These are phyloP conservation scores for Pavo muticus DNA, from an alignment of 2,113 vertebrate genomes.

Conservation along the genomic window DNA sequence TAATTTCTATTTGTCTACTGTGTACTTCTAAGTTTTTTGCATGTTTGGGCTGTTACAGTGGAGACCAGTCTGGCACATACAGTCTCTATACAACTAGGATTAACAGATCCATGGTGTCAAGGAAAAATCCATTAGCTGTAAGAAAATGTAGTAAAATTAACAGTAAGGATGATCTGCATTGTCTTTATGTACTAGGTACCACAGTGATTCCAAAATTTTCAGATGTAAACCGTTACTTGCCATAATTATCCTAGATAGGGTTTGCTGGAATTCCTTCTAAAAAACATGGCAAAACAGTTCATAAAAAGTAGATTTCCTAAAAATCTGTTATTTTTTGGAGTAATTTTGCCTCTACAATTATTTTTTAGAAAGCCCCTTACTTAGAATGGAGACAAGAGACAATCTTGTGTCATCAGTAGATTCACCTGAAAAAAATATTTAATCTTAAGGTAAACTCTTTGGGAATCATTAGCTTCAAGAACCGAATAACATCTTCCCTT, in stretches of 20 bases:
- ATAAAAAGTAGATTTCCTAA: not conserved
- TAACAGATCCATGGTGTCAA: accelerated
- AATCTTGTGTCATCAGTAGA: not conserved
- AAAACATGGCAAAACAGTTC: not conserved
- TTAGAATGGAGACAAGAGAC: not conserved
- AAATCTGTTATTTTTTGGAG: not conserved
- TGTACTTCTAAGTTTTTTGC: not conserved
- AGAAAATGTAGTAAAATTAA: not conserved
- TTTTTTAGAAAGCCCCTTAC: not conserved
- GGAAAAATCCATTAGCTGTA: not conserved
- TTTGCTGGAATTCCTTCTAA: not conserved
- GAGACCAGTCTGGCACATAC: not conserved
- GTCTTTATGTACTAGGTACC: not conserved
- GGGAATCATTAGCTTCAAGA: not conserved
- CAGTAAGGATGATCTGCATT: no score
- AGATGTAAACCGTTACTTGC: not conserved
- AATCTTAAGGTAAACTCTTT: not conserved
- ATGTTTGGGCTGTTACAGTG: not conserved
- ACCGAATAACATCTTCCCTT: not conserved
- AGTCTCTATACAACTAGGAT: not conserved
- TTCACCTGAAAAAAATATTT: not conserved
- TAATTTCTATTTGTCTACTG: not conserved
- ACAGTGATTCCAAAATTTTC: not conserved
- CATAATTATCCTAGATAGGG: not conserved
- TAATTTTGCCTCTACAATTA: not conserved